phyloP scores from a whole-genome alignment of 2,113 vertebrate genomes.

The Melanostigma gelatinosum region DNA sequence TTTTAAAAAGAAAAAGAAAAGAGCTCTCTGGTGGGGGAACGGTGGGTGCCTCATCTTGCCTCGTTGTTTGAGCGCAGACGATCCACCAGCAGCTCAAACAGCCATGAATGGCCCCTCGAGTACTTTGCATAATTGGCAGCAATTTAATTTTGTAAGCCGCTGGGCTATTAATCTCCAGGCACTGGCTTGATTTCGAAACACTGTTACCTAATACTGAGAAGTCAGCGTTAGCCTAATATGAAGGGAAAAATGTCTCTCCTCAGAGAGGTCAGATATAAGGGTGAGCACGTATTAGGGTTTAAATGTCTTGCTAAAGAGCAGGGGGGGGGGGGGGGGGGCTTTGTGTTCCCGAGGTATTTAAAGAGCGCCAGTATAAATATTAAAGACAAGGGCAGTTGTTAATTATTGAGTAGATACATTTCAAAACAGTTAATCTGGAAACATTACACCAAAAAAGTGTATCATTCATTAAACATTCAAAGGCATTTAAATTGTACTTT shows the following conservation, averaged over 20 bases:
- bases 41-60: slow-evolving; percentile 4
- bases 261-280: slow-evolving; percentile 6
- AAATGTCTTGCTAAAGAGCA: slow-evolving; percentile 30
- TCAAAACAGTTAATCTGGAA: not conserved
- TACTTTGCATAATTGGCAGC: slow-evolving; percentile 68
- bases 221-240: slow-evolving; percentile 14
- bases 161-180: slow-evolving; percentile 62
- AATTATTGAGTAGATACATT: not conserved
- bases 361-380: not conserved
- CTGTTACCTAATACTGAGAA: slow-evolving; percentile 47
- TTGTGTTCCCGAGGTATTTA: not conserved
- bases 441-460: too few species aligned
- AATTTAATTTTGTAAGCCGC: slow-evolving; percentile 65
- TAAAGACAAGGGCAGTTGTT: not conserved
- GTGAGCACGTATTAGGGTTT: slow-evolving; percentile 25
- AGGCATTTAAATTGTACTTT: not conserved
- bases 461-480: not conserved
- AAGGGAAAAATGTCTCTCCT: slow-evolving; percentile 8
- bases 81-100: slow-evolving; percentile 47
- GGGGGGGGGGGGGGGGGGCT: not conserved
- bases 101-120: slow-evolving; percentile 63
- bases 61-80: slow-evolving; percentile 11
- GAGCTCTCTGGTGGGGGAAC: not conserved
- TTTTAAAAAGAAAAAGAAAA: too few species aligned
- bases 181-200: slow-evolving; percentile 44